These are phyloP conservation scores for Orthosia incerta DNA, from an alignment of 2,888 invertebrate species.

Conservation along the genomic window DNA sequence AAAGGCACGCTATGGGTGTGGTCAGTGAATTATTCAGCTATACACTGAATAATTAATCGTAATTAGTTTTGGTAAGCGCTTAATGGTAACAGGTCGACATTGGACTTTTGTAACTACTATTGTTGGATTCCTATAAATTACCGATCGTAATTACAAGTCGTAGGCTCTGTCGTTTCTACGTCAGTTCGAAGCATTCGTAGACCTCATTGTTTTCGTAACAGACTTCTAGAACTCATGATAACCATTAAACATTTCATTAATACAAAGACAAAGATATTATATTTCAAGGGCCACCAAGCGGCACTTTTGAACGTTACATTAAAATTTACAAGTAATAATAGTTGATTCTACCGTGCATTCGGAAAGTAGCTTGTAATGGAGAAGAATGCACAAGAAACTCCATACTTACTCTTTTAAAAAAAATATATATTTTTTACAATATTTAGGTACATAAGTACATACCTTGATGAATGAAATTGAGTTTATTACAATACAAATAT, in stretches of 20 bases:
- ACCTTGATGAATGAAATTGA: too few species aligned
- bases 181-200: not conserved
- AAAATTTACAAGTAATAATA: too few species aligned
- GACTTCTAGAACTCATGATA: not conserved
- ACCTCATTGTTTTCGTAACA: not conserved
- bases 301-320: too few species aligned
- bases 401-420: too few species aligned
- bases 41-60: constrained; percentile 49
- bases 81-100: constrained; percentile 29
- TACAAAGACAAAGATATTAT: too few species aligned
- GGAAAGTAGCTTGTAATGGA: too few species aligned
- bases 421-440: too few species aligned
- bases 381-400: too few species aligned
- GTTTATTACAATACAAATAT: too few species aligned
- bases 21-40: not conserved
- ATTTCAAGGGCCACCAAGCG: too few species aligned
- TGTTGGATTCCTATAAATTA: constrained; percentile 1
- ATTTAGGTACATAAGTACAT: too few species aligned
- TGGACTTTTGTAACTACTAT: constrained; percentile 8
- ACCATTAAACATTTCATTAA: not conserved
- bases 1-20: constrained; percentile 47
- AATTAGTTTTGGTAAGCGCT: constrained; percentile 47
- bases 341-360: too few species aligned
- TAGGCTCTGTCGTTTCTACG: not conserved
- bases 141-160: not conserved